Evolutionary conservation across 2,888 invertebrate genomes (phyloP).

Genomic region (Macropis europaea): DNA sequence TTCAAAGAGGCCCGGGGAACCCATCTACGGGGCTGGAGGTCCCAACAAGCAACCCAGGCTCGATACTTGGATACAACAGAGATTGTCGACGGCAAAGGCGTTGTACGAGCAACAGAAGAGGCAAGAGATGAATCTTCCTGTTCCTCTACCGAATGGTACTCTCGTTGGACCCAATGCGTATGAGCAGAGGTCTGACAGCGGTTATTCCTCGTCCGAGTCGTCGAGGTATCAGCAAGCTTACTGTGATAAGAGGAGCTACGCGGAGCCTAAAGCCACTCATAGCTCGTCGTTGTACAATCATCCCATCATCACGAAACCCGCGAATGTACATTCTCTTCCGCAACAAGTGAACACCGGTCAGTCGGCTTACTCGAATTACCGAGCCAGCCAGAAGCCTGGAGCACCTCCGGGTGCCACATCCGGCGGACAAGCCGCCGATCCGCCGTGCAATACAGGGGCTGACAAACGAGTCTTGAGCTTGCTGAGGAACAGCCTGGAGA

Average conservation of each 20-base stretch:
- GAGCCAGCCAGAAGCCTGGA: conserved; percentile 54
- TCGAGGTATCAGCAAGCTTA: conserved; percentile 67
- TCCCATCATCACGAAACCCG: conserved; percentile 56
- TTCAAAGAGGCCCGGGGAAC: conserved; percentile 75
- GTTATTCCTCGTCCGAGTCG: conserved; percentile 64
- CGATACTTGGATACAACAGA: conserved; percentile 82
- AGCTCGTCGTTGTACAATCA: conserved; percentile 59
- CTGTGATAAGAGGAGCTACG: conserved; percentile 75
- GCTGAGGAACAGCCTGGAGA: conserved; percentile 87
- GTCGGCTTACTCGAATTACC: conserved; percentile 57
- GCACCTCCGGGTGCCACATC: conserved; percentile 57
- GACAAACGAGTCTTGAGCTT: conserved; percentile 87
- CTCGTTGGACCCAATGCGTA: conserved; percentile 62
- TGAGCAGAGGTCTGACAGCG: conserved; percentile 67
- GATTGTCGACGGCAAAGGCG: conserved; percentile 75
- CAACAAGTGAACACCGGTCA: conserved; percentile 53
- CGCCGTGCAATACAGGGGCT: conserved; percentile 80
- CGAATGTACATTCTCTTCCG: conserved; percentile 51
- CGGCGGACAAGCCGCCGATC: conserved; percentile 61
- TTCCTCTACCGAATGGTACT: conserved; percentile 69
- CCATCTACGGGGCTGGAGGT: conserved; percentile 71
- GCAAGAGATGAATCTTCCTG: conserved; percentile 68
- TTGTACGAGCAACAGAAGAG: conserved; percentile 70
- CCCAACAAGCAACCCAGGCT: conserved; percentile 80
- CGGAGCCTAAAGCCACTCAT: conserved; percentile 58